Evolutionary conservation across 2,888 invertebrate genomes (phyloP), one percentile per base, ranked within the genome.

Genomic region (Drosophila paranaensis): DNA sequence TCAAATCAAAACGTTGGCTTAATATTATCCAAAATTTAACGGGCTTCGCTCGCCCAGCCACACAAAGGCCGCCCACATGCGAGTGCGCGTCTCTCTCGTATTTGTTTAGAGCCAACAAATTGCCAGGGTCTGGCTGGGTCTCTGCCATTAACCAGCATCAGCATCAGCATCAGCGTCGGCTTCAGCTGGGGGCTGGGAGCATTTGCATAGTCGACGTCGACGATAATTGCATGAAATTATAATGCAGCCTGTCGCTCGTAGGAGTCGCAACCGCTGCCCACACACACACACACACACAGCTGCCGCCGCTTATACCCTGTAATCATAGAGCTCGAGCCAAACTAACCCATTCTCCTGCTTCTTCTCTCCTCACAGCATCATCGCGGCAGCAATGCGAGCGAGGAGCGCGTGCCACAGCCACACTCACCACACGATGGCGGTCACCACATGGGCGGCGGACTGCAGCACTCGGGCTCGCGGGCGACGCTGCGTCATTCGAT

Each of bases 351-450:
- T 37, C 27, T 35, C 40, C 35, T 5, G 20, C 8, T 13, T 3
- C 45, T 5, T 62, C 37, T 65, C 53, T 56, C 13, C 37, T 92
- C 93, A 6, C 92, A 94, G 94, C 92, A 92, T 68, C 86, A 86
- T 73, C 86, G 89, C 40, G 81, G 86, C 70, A 87, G 85, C 70
- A 90, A 92, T 65, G 78, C 84, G 14, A 93, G 93, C 71, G 94
- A 93, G 71, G 93, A 93, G 82, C 92, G 93, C 61, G 90, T 93
- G 61, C 92, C 93, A 60, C 91, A 92, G 74, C 92, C 92, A 56
- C 92, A 93, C 76, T 90, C 92, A 54, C 89, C 91, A 48, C 91
- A 90, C 69, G 92, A 92, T 51, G 56, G 42, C 61, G 61, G 45
- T 40, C n/a, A 16, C 16, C 48, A 50, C 33, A 50, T 50, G 48